Percentiles rank a stretch among this genome's conserved stretches.
Conservation (phyloP, 2,888 invertebrate genomes). For the Pilophorus perplexus region DNA sequence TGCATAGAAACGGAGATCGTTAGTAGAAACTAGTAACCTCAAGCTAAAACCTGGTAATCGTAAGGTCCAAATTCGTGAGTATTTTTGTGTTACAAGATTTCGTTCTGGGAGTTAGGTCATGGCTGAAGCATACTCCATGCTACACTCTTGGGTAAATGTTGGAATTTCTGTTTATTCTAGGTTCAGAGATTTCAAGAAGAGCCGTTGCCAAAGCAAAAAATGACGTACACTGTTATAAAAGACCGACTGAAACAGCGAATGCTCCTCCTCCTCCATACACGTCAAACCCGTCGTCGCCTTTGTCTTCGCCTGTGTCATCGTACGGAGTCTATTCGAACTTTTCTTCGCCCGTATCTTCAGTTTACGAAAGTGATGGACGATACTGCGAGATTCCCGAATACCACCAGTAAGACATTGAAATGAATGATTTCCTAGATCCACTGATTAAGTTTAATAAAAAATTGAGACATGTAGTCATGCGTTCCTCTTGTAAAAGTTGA, state of each 20-base stretch:
- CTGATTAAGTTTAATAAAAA: not conserved
- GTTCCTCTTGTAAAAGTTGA: not conserved
- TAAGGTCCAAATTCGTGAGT: too few species aligned
- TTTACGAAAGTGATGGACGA: not conserved
- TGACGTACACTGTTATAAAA: constrained; percentile 42
- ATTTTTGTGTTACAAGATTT: too few species aligned
- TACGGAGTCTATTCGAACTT: not conserved
- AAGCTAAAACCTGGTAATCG: too few species aligned
- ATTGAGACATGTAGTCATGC: not conserved
- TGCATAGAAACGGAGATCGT: too few species aligned
- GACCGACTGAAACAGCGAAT: constrained; percentile 30
- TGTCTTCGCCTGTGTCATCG: not conserved
- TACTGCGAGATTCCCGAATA: constrained; percentile 23
- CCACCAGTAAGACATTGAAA: constrained; percentile 2
- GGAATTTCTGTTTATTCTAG: constrained; percentile 22
- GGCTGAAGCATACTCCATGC: too few species aligned
- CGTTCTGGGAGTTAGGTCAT: too few species aligned
- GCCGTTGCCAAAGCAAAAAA: constrained; percentile 41
- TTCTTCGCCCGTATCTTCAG: not conserved
- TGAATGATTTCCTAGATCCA: not conserved
- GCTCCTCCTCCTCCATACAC: constrained; percentile 43
- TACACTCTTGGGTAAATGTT: not conserved
- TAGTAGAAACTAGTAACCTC: too few species aligned
- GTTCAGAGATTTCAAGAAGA: constrained; percentile 40
- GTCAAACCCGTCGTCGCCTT: constrained; percentile 16